These are phyloP conservation scores for Verasper variegatus DNA, from an alignment of 2,113 vertebrate genomes.

Conservation along the genomic window DNA sequence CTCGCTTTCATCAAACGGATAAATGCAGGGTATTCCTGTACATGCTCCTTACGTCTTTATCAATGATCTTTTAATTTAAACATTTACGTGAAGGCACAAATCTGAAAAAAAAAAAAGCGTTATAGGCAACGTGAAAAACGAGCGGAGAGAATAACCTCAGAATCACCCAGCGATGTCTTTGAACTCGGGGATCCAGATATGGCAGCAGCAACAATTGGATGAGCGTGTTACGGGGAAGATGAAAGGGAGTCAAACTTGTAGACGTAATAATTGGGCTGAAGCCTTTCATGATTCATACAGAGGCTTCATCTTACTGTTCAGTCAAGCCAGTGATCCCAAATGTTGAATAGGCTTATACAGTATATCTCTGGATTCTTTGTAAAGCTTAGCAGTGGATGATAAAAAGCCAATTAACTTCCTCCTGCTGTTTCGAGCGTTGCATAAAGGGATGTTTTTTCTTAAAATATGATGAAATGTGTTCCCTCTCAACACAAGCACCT, in stretches of 20 bases:
- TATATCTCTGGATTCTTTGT: slow-evolving; percentile 49
- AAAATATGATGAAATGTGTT: neutral
- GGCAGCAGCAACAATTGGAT: slow-evolving; percentile 67
- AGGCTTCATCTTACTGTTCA: slow-evolving; percentile 58
- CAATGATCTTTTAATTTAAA: slow-evolving; percentile 32
- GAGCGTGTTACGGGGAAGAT: slow-evolving; percentile 54
- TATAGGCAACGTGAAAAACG: slow-evolving; percentile 20
- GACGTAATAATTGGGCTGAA: slow-evolving; percentile 68
- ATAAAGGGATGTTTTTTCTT: neutral
- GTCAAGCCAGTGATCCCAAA: slow-evolving; percentile 60
- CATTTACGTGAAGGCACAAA: slow-evolving; percentile 18
- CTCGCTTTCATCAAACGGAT: slow-evolving; percentile 45
- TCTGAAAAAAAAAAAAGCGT: neutral
- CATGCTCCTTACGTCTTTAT: slow-evolving; percentile 21
- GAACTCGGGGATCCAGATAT: slow-evolving; percentile 61
- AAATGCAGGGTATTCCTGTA: slow-evolving; percentile 27
- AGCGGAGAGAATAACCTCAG: slow-evolving; percentile 45
- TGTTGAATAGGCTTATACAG: slow-evolving; percentile 44
- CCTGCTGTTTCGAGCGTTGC: slow-evolving; percentile 18
- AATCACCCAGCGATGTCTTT: slow-evolving; percentile 60
- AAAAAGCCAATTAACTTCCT: slow-evolving; percentile 48
- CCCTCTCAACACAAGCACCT: slow-evolving; percentile 5
- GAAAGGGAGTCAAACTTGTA: slow-evolving; percentile 70
- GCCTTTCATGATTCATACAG: slow-evolving; percentile 62
- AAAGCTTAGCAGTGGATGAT: slow-evolving; percentile 48